phyloP scores from a whole-genome alignment of 2,113 vertebrate genomes.

The Pipa parva region DNA sequence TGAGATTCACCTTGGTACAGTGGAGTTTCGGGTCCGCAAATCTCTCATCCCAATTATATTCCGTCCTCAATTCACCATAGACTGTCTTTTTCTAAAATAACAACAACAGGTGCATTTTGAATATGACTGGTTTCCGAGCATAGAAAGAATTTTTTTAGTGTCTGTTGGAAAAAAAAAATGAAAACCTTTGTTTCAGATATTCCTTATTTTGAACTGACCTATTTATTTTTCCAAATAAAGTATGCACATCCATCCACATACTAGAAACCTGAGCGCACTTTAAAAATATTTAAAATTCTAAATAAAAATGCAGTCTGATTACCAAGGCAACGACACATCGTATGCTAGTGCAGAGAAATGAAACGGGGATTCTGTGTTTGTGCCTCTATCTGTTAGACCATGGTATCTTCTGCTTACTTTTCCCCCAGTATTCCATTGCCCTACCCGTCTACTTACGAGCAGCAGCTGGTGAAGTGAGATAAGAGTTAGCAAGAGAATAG shows the following conservation, averaged over 20 bases:
- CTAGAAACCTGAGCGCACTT: background rate
- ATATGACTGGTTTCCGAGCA: too few species aligned
- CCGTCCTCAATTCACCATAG: too few species aligned
- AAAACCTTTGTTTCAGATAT: too few species aligned
- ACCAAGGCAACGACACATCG: background rate
- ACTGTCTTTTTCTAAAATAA: too few species aligned
- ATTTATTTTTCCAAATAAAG: too few species aligned
- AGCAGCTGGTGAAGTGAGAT: conserved; percentile 36
- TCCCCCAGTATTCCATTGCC: conserved; percentile 6
- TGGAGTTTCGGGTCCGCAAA: too few species aligned
- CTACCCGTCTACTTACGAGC: conserved; percentile 18
- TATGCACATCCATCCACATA: background rate
- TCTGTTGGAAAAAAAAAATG: too few species aligned
- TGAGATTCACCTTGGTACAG: too few species aligned
- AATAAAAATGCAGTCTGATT: conserved; percentile 16
- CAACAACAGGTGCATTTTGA: too few species aligned
- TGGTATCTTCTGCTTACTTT: conserved; percentile 14
- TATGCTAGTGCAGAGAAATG: conserved; percentile 16
- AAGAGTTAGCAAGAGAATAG: conserved; percentile 31
- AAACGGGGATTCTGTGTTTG: conserved; percentile 11
- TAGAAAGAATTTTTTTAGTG: too few species aligned
- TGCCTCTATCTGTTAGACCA: conserved; percentile 15
- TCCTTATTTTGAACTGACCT: too few species aligned
- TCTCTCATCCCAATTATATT: too few species aligned
- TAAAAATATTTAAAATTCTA: conserved; percentile 9